phyloP scores from a whole-genome alignment of 2,888 invertebrate genomes.

The Oasisia sp. region DNA sequence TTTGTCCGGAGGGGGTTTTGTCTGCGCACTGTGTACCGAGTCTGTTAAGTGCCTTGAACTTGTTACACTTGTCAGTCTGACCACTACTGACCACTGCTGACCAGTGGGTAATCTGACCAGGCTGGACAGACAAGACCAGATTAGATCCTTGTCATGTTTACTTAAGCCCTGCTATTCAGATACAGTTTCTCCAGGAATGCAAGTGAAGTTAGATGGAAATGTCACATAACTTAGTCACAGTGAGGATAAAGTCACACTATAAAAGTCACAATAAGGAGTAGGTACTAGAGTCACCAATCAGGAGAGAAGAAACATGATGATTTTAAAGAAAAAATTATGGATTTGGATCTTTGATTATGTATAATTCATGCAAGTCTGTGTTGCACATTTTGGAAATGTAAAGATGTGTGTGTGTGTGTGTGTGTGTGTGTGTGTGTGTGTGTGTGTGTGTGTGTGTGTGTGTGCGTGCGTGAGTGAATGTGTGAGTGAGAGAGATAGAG shows the following conservation, averaged over 20 bases:
- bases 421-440: background rate
- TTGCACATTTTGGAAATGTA: background rate
- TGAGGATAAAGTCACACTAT: background rate
- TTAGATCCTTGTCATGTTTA: background rate
- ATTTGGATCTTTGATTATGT: background rate
- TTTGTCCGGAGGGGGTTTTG: too few species aligned
- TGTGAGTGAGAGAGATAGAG: too few species aligned
- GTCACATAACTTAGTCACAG: background rate
- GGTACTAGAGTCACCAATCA: background rate
- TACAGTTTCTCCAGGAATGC: too few species aligned
- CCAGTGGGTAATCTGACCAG: background rate
- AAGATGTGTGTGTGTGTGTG: background rate
- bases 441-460: background rate
- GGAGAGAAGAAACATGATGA: background rate
- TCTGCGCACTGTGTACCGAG: too few species aligned
- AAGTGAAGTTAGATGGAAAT: background rate
- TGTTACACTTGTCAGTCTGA: background rate
- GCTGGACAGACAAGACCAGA: background rate
- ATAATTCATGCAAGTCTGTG: background rate
- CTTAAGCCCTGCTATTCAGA: background rate
- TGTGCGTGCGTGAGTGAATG: background rate
- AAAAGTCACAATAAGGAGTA: background rate
- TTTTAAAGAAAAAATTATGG: background rate
- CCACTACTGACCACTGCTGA: background rate
- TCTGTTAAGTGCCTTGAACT: background rate